Conservation (phyloP, 1,140 invertebrate genomes). For the Drosophila orena region DNA sequence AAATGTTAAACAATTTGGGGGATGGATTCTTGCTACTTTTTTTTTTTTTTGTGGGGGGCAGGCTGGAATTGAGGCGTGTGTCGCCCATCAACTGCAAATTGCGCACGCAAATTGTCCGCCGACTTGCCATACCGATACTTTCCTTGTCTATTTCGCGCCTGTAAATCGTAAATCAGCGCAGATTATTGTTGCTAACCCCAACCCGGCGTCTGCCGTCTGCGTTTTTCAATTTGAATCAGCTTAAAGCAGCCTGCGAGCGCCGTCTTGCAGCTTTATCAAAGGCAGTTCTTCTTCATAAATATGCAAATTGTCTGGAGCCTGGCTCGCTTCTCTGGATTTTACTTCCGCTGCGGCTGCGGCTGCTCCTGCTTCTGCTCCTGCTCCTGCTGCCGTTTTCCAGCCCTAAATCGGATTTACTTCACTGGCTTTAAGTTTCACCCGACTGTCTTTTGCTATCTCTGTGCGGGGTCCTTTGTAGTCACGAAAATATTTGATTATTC, state of each 20-base stretch:
- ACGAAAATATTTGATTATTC: conserved; percentile 74
- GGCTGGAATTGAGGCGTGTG: conserved; percentile 38
- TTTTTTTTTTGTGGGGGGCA: no score
- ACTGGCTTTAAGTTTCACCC: conserved; percentile 47
- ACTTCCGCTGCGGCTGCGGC: conserved; percentile 22
- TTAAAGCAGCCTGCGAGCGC: conserved; percentile 63
- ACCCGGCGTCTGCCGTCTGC: conserved; percentile 43
- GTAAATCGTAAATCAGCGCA: conserved; percentile 80
- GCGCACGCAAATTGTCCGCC: conserved; percentile 75
- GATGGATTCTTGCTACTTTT: background rate
- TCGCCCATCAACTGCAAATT: conserved; percentile 78
- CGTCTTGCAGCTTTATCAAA: conserved; percentile 63
- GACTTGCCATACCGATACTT: conserved; percentile 22
- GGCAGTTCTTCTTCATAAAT: conserved; percentile 81
- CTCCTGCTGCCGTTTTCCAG: conserved; percentile 39
- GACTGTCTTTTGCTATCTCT: conserved; percentile 15
- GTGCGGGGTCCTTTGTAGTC: conserved; percentile 34
- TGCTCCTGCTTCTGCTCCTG: background rate
- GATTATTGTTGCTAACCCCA: conserved; percentile 71
- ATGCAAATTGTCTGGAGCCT: conserved; percentile 70
- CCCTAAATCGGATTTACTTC: conserved; percentile 54
- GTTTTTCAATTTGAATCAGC: conserved; percentile 79
- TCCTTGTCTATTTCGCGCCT: conserved; percentile 77
- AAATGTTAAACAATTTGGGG: conserved; percentile 54
- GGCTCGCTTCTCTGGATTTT: conserved; percentile 3